These are phyloP conservation scores for Oophaga sylvatica DNA, from an alignment of 2,797 vertebrate genomes.

Conservation along the genomic window DNA sequence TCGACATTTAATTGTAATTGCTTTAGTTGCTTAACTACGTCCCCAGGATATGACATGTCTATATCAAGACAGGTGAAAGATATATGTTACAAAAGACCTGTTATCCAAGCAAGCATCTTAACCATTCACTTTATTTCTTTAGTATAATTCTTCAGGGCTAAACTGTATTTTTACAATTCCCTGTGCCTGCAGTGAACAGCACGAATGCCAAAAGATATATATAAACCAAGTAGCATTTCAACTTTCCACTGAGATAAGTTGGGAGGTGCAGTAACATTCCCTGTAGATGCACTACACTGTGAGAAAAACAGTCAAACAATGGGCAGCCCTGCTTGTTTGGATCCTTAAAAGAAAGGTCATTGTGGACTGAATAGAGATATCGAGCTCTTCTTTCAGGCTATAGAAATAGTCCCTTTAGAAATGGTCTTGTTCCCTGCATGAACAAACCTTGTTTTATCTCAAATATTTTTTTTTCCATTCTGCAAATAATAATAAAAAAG, in stretches of 20 bases:
- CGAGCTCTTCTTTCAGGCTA: slow-evolving; percentile 53
- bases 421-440: slow-evolving; percentile 52
- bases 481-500: slow-evolving; percentile 45
- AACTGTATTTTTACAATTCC: slow-evolving; percentile 21
- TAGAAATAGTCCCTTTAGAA: slow-evolving; percentile 59
- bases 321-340: slow-evolving; percentile 52
- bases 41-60: neutral
- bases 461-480: slow-evolving; percentile 44
- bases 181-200: slow-evolving; percentile 29
- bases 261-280: slow-evolving; percentile 37
- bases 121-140: slow-evolving; percentile 20
- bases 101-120: neutral
- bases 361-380: slow-evolving; percentile 54
- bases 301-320: slow-evolving; percentile 54
- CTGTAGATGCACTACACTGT: slow-evolving; percentile 45
- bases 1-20: neutral
- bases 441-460: slow-evolving; percentile 57
- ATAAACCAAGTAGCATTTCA: slow-evolving; percentile 17
- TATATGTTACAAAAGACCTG: neutral
- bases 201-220: slow-evolving; percentile 9
- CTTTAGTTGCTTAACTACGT: neutral
- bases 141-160: slow-evolving; percentile 29
- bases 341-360: slow-evolving; percentile 60
- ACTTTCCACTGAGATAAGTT: slow-evolving; percentile 51
- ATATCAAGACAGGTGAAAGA: neutral